A percentile compares a stretch with the other conserved stretches of the same genome.
phyloP scores from a whole-genome alignment of 2,888 invertebrate genomes.

The Tromatobia lineatoria region DNA sequence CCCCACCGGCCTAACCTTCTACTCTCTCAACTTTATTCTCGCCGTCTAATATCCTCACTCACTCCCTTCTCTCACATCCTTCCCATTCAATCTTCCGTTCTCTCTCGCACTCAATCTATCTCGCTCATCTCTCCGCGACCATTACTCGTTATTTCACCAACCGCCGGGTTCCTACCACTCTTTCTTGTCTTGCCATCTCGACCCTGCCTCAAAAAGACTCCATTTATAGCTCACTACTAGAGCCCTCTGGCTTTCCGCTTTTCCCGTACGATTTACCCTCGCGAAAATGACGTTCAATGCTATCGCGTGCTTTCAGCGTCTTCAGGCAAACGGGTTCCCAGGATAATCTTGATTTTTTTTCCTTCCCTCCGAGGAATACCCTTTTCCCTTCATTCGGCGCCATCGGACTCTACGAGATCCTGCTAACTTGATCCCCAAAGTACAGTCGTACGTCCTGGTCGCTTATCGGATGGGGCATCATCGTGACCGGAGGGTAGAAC shows the following conservation, averaged over 20 bases:
- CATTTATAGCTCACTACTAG: slow-evolving; percentile 25
- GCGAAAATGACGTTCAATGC: slow-evolving; percentile 27
- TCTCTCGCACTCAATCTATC: slow-evolving; percentile 29
- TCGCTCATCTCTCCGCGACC: slow-evolving; percentile 9
- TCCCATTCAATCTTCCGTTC: slow-evolving; percentile 19
- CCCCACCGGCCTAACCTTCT: slow-evolving; percentile 13
- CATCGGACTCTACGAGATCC: slow-evolving; percentile 24
- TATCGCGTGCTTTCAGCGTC: slow-evolving; percentile 44
- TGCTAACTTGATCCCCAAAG: slow-evolving; percentile 24
- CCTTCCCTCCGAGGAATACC: background rate
- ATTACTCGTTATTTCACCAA: slow-evolving; percentile 38
- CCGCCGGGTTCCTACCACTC: slow-evolving; percentile 29
- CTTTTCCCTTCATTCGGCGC: slow-evolving; percentile 20
- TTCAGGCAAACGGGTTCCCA: slow-evolving; percentile 2
- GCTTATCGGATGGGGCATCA: slow-evolving; percentile 36
- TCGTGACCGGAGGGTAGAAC: slow-evolving; percentile 4
- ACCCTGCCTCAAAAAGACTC: slow-evolving; percentile 23
- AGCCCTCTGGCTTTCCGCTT: slow-evolving; percentile 8
- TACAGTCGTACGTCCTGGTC: slow-evolving; percentile 18
- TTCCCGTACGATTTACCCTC: background rate
- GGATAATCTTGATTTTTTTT: slow-evolving; percentile 43
- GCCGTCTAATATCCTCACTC: slow-evolving; percentile 20
- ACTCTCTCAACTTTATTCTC: slow-evolving; percentile 23
- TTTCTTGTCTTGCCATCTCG: slow-evolving; percentile 10
- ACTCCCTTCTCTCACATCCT: background rate